Evolutionary conservation across 1,140 invertebrate genomes (phyloP).

Genomic region (Reticulitermes speratus): DNA sequence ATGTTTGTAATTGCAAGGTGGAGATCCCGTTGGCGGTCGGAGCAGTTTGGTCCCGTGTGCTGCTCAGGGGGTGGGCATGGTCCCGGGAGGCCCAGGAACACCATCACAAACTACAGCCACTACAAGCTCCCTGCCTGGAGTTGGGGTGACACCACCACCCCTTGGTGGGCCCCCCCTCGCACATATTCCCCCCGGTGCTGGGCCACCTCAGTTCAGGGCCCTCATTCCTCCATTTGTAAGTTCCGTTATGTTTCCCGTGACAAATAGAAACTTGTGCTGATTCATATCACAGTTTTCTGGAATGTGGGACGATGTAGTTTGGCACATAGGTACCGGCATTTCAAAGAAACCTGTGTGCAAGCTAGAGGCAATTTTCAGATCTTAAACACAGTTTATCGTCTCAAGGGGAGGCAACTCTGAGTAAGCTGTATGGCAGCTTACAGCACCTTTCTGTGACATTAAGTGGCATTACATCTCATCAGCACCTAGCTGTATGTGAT

Average conservation of each 20-base stretch:
- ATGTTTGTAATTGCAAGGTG: conserved; percentile 34
- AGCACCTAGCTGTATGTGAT: too few relatives aligned
- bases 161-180: background rate
- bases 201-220: conserved; percentile 49
- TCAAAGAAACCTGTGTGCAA: too few relatives aligned
- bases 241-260: conserved; percentile 34
- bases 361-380: too few relatives aligned
- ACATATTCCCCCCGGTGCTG: conserved; percentile 35
- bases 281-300: too few relatives aligned
- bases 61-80: conserved; percentile 52
- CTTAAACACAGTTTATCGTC: too few relatives aligned
- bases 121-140: conserved; percentile 21
- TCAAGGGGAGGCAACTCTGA: too few relatives aligned
- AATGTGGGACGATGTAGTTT: too few relatives aligned
- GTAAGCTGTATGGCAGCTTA: too few relatives aligned
- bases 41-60: conserved; percentile 52
- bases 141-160: conserved; percentile 49
- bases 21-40: conserved; percentile 49
- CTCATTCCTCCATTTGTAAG: conserved; percentile 74
- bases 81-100: conserved; percentile 60
- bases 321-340: too few relatives aligned
- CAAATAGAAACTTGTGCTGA: too few relatives aligned
- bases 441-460: too few relatives aligned
- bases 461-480: too few relatives aligned
- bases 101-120: background rate